A percentile compares a stretch with the other conserved stretches of the same genome.
Evolutionary conservation across 2,888 invertebrate genomes (phyloP).

Genomic region (Homarus gammarus): DNA sequence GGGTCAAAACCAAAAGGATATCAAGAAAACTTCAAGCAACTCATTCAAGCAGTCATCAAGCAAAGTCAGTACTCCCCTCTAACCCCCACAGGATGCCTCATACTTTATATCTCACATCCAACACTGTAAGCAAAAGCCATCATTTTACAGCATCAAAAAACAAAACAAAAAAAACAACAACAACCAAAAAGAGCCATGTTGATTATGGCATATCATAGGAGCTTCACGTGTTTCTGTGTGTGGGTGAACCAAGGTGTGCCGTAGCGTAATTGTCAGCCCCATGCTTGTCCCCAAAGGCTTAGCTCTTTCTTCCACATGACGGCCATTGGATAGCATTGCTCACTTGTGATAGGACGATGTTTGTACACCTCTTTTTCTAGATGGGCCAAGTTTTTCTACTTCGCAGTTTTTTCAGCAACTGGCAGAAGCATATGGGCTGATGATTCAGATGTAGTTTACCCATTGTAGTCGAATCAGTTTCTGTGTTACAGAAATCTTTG

Average conservation of each 20-base stretch:
- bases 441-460: constrained; percentile 59
- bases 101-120: constrained; percentile 41
- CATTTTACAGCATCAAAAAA: constrained; percentile 46
- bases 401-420: constrained; percentile 53
- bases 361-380: constrained; percentile 72
- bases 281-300: constrained; percentile 61
- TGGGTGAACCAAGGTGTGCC: constrained; percentile 58
- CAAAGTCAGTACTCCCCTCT: constrained; percentile 59
- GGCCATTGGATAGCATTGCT: constrained; percentile 64
- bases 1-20: constrained; percentile 49
- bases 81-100: constrained; percentile 62
- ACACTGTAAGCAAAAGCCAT: constrained; percentile 60
- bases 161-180: constrained; percentile 16
- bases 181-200: constrained; percentile 19
- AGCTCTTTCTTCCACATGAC: constrained; percentile 64
- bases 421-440: constrained; percentile 59
- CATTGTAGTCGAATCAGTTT: constrained; percentile 45
- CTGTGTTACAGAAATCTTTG: constrained; percentile 62
- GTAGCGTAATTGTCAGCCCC: constrained; percentile 61
- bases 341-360: constrained; percentile 66
- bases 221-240: constrained; percentile 54
- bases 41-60: constrained; percentile 44
- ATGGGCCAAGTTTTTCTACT: constrained; percentile 66
- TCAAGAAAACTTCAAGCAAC: constrained; percentile 60
- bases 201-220: constrained; percentile 41